Evolutionary conservation across 2,797 vertebrate genomes (phyloP).

Genomic region (Sarcoramphus papa): DNA sequence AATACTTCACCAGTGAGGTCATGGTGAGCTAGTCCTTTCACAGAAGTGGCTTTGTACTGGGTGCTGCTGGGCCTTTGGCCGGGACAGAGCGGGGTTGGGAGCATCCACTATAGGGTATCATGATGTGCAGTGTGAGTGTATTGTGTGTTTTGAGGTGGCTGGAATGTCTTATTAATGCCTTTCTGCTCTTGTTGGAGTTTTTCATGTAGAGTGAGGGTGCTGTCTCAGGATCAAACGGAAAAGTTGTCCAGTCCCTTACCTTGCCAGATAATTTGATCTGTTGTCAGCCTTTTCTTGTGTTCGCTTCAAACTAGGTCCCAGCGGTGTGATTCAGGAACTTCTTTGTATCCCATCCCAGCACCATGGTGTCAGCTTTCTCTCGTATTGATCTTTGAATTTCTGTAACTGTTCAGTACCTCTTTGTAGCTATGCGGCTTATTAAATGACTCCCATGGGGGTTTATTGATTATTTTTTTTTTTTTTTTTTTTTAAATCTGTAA

Average conservation of each 20-base stretch:
- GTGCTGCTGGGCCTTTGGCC: neutral
- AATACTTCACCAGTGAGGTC: constrained; percentile 21
- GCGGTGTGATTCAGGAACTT: neutral
- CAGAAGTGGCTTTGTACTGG: neutral
- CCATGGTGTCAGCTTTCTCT: neutral
- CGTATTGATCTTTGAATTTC: neutral
- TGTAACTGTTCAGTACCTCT: neutral
- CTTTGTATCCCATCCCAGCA: neutral
- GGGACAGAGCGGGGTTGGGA: neutral
- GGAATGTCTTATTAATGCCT: neutral
- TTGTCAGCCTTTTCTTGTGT: neutral
- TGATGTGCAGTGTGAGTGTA: neutral
- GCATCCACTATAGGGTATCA: neutral
- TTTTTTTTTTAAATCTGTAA: neutral
- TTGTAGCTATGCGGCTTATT: neutral
- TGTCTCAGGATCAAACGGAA: neutral
- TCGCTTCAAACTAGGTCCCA: neutral
- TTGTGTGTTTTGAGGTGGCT: neutral
- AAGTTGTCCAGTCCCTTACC: neutral
- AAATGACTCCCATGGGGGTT: neutral
- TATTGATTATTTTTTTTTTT: neutral
- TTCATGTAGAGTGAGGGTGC: neutral
- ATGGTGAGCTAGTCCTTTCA: constrained; percentile 10
- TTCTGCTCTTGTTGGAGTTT: neutral
- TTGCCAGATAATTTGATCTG: neutral